These are phyloP conservation scores for Polypedilum vanderplanki DNA, from an alignment of 1,140 invertebrate genomes.

Conservation along the genomic window DNA sequence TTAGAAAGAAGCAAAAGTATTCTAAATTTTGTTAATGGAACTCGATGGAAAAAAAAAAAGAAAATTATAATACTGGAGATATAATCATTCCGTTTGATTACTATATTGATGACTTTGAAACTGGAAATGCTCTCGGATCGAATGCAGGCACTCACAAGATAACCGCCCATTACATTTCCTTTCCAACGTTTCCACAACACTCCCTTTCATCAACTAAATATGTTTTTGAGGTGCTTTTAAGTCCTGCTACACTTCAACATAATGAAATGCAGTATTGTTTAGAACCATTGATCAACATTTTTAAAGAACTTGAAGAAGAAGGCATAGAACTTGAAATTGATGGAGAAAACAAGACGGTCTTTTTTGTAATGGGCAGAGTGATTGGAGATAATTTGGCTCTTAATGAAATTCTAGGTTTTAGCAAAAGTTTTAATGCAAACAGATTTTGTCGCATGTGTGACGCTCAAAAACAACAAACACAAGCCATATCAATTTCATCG, in stretches of 20 bases:
- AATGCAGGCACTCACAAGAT: constrained; percentile 37
- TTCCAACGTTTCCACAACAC: constrained; percentile 34
- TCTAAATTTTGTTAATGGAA: not conserved
- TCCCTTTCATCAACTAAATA: constrained; percentile 36
- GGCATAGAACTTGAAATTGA: constrained; percentile 34
- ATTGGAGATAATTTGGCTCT: constrained; percentile 41
- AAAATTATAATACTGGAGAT: not conserved
- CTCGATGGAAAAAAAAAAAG: not conserved
- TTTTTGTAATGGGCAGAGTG: constrained; percentile 35
- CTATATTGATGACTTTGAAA: constrained; percentile 33
- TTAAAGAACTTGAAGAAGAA: constrained; percentile 33
- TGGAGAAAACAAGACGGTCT: constrained; percentile 33
- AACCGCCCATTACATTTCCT: constrained; percentile 36
- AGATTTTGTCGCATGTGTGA: constrained; percentile 38
- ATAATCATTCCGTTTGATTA: not conserved
- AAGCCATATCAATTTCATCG: not conserved
- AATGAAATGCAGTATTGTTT: constrained; percentile 35
- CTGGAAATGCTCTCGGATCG: constrained; percentile 39
- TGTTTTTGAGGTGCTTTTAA: constrained; percentile 37
- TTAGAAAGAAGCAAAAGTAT: not conserved
- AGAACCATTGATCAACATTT: not conserved
- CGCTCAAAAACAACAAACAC: constrained; percentile 30
- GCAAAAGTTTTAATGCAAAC: constrained; percentile 35
- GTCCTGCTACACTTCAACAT: constrained; percentile 35
- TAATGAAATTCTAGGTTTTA: constrained; percentile 37